These are phyloP conservation scores for Chorisops tibialis DNA, from an alignment of 2,888 invertebrate species.

Conservation along the genomic window DNA sequence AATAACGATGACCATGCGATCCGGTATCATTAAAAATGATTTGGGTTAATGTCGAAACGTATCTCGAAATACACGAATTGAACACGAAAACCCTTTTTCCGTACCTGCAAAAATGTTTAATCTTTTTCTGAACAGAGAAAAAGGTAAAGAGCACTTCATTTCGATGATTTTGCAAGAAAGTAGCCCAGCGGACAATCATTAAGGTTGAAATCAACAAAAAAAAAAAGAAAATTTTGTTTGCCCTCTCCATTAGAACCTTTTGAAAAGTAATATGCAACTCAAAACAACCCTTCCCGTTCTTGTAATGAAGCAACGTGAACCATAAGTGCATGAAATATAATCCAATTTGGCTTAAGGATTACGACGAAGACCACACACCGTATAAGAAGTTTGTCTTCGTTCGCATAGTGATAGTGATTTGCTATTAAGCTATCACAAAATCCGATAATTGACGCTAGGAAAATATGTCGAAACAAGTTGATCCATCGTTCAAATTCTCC, in stretches of 20 bases:
- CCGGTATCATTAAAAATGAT: conserved; percentile 13
- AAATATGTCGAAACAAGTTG: conserved; percentile 24
- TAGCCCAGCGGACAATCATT: too few relatives aligned
- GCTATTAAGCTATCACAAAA: conserved; percentile 23
- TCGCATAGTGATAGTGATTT: neutral
- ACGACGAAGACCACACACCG: too few relatives aligned
- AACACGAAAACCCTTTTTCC: conserved; percentile 16
- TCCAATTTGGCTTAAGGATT: neutral
- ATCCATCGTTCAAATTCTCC: conserved; percentile 25
- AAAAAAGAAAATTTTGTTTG: too few relatives aligned
- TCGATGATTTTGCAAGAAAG: conserved; percentile 6
- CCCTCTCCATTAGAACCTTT: too few relatives aligned
- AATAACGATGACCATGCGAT: conserved; percentile 10
- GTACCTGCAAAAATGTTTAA: neutral
- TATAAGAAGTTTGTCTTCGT: neutral
- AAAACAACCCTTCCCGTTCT: conserved; percentile 1
- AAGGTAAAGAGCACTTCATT: neutral
- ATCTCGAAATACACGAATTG: neutral
- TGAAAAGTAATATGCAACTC: neutral
- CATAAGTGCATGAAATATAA: neutral
- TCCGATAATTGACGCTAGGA: conserved; percentile 12
- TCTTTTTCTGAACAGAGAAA: neutral
- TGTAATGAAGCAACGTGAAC: neutral
- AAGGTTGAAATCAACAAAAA: too few relatives aligned
- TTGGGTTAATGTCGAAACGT: neutral